These are phyloP conservation scores for Mastigias papua DNA, from an alignment of 30 jellyfish, hydroid and myxozoan species.

Conservation along the genomic window DNA sequence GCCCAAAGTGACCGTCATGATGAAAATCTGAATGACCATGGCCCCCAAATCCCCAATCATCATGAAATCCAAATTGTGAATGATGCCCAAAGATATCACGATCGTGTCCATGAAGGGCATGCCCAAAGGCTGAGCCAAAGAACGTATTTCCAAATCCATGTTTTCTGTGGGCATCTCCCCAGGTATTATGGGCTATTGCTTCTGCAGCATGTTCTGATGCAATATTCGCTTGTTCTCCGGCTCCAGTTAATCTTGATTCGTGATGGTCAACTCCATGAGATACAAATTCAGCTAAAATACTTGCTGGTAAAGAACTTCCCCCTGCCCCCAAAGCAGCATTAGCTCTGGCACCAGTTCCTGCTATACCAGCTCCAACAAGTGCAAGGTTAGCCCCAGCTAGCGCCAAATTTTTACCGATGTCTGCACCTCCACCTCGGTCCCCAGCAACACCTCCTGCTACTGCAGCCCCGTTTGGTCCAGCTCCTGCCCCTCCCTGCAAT, in stretches of 20 bases:
- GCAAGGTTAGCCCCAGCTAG: constrained; percentile 65
- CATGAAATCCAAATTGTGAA: constrained; percentile 91
- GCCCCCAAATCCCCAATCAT: constrained; percentile 96
- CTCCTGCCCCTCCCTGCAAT: constrained; percentile 28
- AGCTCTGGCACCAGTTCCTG: constrained; percentile 60
- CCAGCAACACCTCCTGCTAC: constrained; percentile 82
- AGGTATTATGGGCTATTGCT: constrained; percentile 68
- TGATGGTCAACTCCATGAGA: constrained; percentile 55
- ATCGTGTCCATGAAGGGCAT: constrained; percentile 74
- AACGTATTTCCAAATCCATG: constrained; percentile 63
- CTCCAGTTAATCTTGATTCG: constrained; percentile 61
- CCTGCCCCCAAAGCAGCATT: constrained; percentile 52
- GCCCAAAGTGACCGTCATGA: constrained; percentile 77
- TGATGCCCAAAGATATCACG: constrained; percentile 89
- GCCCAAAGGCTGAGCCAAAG: constrained; percentile 76
- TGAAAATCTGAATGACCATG: constrained; percentile 83
- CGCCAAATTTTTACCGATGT: constrained; percentile 45
- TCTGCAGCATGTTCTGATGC: constrained; percentile 84
- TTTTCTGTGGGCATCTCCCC: constrained; percentile 75
- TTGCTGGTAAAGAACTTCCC: constrained; percentile 41
- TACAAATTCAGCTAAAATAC: constrained; percentile 26
- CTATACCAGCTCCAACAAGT: constrained; percentile 53
- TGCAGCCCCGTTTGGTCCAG: constrained; percentile 57
- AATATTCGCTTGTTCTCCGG: constrained; percentile 81
- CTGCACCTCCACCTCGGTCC: constrained; percentile 70